These are phyloP conservation scores for Lasiommata megera DNA, from an alignment of 2,888 invertebrate species.

Conservation along the genomic window DNA sequence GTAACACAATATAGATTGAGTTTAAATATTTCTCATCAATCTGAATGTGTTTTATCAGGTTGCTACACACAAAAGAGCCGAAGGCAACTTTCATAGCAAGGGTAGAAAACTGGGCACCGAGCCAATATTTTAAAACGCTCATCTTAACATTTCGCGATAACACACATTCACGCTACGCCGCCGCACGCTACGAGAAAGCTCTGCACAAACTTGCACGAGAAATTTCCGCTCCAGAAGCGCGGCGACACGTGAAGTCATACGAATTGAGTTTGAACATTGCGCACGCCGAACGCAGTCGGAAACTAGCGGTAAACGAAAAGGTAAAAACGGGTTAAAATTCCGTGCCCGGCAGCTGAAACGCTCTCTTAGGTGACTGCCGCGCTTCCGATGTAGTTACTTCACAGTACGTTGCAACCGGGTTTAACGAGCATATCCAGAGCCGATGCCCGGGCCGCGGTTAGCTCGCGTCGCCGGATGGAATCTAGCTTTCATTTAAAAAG, in stretches of 20 bases:
- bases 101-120: neutral
- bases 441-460: slow-evolving; percentile 44
- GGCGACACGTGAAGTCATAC: slow-evolving; percentile 58
- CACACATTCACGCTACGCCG: slow-evolving; percentile 45
- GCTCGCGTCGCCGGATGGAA: slow-evolving; percentile 28
- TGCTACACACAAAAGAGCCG: neutral
- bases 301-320: slow-evolving; percentile 44
- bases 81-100: neutral
- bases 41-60: neutral
- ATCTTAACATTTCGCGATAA: slow-evolving; percentile 42
- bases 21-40: neutral
- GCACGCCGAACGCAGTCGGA: slow-evolving; percentile 31
- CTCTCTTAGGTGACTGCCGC: slow-evolving; percentile 49
- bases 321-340: slow-evolving; percentile 44
- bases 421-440: slow-evolving; percentile 57
- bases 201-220: slow-evolving; percentile 56
- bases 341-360: slow-evolving; percentile 38
- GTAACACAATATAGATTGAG: too few species aligned
- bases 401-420: slow-evolving; percentile 46
- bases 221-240: slow-evolving; percentile 48
- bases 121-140: neutral
- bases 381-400: slow-evolving; percentile 53
- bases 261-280: slow-evolving; percentile 53
- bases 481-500: slow-evolving; percentile 22
- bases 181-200: slow-evolving; percentile 51